Evolutionary conservation across 2,888 invertebrate genomes (phyloP).

Genomic region (Caprella mutica): DNA sequence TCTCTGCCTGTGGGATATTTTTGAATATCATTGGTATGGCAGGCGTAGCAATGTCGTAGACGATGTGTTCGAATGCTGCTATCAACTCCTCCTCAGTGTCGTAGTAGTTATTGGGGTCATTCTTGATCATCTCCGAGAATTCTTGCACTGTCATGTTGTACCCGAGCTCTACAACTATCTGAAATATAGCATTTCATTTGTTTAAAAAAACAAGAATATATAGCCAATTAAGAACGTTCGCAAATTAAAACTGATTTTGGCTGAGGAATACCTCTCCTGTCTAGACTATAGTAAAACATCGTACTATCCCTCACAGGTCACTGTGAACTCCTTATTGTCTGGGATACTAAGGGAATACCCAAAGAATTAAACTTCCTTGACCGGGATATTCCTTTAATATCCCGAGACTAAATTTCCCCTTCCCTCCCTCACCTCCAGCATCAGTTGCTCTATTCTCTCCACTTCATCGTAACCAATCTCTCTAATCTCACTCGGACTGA

Average conservation of each 20-base stretch:
- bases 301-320: too few species aligned
- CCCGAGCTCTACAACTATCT: constrained; percentile 5
- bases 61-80: constrained; percentile 1
- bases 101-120: neutral
- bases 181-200: too few species aligned
- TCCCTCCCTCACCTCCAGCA: neutral
- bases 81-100: constrained; percentile 2
- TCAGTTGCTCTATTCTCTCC: neutral
- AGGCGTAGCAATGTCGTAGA: constrained; percentile 9
- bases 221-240: too few species aligned
- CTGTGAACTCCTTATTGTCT: too few species aligned
- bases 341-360: too few species aligned
- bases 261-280: too few species aligned
- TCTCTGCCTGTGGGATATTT: neutral
- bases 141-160: constrained; percentile 7
- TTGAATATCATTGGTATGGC: constrained; percentile 5
- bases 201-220: too few species aligned
- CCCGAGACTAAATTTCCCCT: neutral
- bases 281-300: too few species aligned
- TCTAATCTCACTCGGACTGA: neutral
- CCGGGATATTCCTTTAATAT: too few species aligned
- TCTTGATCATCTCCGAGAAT: constrained; percentile 10
- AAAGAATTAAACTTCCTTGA: too few species aligned
- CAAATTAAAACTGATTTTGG: too few species aligned
- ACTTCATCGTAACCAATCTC: constrained; percentile 10